phyloP scores from a whole-genome alignment of 2,888 invertebrate species.

The Sussaba pulchella region DNA sequence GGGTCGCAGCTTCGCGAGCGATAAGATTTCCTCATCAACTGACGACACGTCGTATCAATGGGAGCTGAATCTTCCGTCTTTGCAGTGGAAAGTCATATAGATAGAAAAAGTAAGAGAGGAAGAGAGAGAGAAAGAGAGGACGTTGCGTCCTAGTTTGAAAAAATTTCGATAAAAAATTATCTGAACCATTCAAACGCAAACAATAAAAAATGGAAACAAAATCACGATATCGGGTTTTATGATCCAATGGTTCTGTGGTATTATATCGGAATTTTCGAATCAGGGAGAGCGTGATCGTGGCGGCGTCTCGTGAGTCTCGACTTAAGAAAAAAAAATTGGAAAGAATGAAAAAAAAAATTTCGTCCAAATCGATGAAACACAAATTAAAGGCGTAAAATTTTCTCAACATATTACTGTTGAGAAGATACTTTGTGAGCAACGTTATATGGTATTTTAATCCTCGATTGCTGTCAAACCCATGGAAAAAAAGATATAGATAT shows the following conservation, averaged over 20 bases:
- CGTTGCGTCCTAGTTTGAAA: background rate
- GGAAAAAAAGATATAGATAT: background rate
- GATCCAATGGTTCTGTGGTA: background rate
- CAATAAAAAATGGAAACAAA: no score
- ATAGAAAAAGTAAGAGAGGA: background rate
- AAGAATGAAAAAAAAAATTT: background rate
- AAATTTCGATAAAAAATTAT: background rate
- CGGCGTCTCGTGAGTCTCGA: background rate
- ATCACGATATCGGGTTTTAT: background rate
- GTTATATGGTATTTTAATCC: background rate
- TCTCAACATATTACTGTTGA: background rate
- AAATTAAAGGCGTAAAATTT: background rate
- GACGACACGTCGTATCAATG: conserved; percentile 44
- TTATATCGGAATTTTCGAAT: background rate
- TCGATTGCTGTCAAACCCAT: background rate
- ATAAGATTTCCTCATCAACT: conserved; percentile 48
- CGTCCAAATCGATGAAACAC: background rate
- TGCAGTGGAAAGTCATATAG: conserved; percentile 28
- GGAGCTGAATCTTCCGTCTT: conserved; percentile 59
- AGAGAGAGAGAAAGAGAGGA: background rate
- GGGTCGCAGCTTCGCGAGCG: conserved; percentile 42
- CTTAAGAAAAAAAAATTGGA: background rate
- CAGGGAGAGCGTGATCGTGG: background rate
- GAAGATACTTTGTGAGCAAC: background rate
- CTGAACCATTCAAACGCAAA: background rate